phyloP scores from a whole-genome alignment of 2,888 invertebrate genomes.

The Lydus trimaculatus region DNA sequence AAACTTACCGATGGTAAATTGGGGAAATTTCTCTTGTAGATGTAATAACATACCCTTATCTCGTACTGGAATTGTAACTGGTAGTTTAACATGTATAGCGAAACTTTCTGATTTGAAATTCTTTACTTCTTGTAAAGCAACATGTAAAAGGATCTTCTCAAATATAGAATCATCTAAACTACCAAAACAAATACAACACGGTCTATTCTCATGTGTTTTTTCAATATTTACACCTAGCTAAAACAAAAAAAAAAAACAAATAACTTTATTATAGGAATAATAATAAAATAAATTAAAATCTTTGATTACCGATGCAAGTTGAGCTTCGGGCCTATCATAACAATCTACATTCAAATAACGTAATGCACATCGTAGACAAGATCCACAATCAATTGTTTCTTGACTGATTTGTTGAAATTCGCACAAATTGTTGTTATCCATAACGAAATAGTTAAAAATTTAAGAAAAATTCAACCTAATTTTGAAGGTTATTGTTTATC shows the following conservation, averaged over 20 bases:
- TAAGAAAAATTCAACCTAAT: no score
- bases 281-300: background rate
- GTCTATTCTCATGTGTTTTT: background rate
- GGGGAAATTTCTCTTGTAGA: background rate
- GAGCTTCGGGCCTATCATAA: background rate
- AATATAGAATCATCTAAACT: background rate
- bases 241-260: no score
- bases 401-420: no score
- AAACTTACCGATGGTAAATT: background rate
- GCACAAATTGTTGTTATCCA: no score
- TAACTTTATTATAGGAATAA: background rate
- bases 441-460: no score
- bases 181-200: constrained; percentile 6
- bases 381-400: background rate
- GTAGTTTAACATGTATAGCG: background rate
- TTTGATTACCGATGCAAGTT: background rate
- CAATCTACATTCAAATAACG: background rate
- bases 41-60: background rate
- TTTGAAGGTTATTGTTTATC: no score
- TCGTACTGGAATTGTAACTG: background rate
- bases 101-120: background rate
- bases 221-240: background rate
- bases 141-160: background rate
- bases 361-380: background rate
- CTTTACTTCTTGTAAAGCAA: background rate